Evolutionary conservation across 2,888 invertebrate genomes (phyloP).

Genomic region (Clitarchus hookeri): DNA sequence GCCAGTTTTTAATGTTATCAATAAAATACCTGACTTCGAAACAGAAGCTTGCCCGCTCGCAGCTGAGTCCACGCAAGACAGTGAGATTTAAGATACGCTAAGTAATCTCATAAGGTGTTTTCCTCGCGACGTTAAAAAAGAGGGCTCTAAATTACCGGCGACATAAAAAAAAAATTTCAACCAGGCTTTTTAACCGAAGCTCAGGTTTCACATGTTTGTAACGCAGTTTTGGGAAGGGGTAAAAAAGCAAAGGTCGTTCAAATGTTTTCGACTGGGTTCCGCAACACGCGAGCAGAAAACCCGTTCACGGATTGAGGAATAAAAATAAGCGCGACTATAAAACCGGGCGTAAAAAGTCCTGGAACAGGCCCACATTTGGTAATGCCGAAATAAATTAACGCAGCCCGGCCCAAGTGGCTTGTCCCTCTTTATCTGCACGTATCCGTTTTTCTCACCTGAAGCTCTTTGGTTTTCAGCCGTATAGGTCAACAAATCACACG

Average conservation of each 20-base stretch:
- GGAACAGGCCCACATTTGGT: conserved; percentile 16
- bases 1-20: neutral
- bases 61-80: neutral
- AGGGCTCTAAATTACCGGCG: neutral
- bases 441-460: conserved; percentile 23
- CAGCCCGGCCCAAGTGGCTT: neutral
- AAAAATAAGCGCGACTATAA: conserved; percentile 16
- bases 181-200: neutral
- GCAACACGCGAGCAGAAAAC: neutral
- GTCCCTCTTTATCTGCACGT: conserved; percentile 17
- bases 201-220: conserved; percentile 8
- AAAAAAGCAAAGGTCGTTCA: conserved; percentile 14
- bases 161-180: neutral
- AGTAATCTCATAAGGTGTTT: neutral
- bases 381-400: conserved; percentile 17
- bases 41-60: neutral
- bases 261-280: neutral
- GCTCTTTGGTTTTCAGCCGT: conserved; percentile 16
- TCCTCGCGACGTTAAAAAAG: neutral
- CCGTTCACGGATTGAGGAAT: neutral
- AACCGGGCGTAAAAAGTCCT: conserved; percentile 3
- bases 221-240: neutral
- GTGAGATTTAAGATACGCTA: neutral
- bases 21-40: neutral
- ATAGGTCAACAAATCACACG: conserved; percentile 25